Evolutionary conservation across 2,797 vertebrate genomes (phyloP).

Genomic region (Microctenopoma stevenorrisi): DNA sequence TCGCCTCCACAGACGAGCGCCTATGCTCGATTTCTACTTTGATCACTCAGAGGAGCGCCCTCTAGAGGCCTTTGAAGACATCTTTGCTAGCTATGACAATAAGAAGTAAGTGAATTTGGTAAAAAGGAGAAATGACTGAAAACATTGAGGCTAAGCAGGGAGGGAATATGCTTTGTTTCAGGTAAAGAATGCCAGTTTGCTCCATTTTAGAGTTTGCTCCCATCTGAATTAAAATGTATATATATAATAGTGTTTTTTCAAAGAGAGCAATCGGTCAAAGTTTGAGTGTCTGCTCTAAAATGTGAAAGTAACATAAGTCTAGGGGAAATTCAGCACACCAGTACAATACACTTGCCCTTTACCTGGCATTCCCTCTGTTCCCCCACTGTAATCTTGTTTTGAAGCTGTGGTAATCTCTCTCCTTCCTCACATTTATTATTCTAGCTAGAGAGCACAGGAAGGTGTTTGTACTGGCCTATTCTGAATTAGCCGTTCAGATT

Average conservation of each 20-base stretch:
- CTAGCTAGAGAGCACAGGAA: conserved; percentile 53
- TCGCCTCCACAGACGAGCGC: conserved; percentile 90
- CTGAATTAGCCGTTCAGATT: conserved; percentile 59
- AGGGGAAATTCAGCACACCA: conserved; percentile 11
- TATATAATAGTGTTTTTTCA: background rate
- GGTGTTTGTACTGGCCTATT: conserved; percentile 53
- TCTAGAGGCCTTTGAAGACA: conserved; percentile 98
- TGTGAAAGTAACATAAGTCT: background rate
- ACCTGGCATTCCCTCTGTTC: conserved; percentile 21
- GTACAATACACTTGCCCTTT: conserved; percentile 18
- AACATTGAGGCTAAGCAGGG: conserved; percentile 74
- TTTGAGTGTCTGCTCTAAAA: background rate
- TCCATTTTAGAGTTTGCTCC: conserved; percentile 53
- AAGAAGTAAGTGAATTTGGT: conserved; percentile 95
- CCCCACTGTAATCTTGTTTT: conserved; percentile 34
- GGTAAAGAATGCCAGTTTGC: conserved; percentile 30
- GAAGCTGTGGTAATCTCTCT: conserved; percentile 42
- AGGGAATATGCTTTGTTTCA: conserved; percentile 49
- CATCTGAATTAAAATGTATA: background rate
- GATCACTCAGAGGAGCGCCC: conserved; percentile 97
- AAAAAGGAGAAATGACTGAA: conserved; percentile 58
- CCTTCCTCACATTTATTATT: conserved; percentile 65
- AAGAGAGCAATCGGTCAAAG: background rate
- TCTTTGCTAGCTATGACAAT: conserved; percentile 98
- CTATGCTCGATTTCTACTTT: conserved; percentile 99